Evolutionary conservation across 2,797 vertebrate genomes (phyloP).

Genomic region (Champsocephalus gunnari): DNA sequence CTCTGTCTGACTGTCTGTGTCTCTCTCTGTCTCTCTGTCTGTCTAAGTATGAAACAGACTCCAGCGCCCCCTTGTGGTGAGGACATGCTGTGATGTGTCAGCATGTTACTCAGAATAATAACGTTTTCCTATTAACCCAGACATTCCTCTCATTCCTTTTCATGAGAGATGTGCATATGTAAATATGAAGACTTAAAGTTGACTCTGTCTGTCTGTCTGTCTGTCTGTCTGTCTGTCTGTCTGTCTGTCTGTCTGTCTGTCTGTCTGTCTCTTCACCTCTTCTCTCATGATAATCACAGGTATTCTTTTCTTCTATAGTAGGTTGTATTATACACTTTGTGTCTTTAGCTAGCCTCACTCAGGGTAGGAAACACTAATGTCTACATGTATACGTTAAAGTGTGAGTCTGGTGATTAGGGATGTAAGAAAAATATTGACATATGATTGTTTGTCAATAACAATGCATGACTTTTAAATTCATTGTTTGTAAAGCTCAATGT

Average conservation of each 20-base stretch:
- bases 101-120: slow-evolving; percentile 7
- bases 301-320: slow-evolving; percentile 7
- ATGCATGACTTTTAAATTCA: too few relatives aligned
- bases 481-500: too few relatives aligned
- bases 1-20: not conserved
- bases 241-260: slow-evolving; percentile 33
- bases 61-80: slow-evolving; percentile 9
- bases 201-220: slow-evolving; percentile 20
- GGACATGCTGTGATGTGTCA: not conserved
- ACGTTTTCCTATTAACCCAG: slow-evolving; percentile 1
- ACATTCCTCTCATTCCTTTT: not conserved
- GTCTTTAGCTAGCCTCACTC: slow-evolving; percentile 15
- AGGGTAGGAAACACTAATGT: slow-evolving; percentile 47
- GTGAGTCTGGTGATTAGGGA: not conserved
- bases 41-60: not conserved
- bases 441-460: too few relatives aligned
- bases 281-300: slow-evolving; percentile 22
- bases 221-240: slow-evolving; percentile 29
- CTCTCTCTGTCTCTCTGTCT: not conserved
- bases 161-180: slow-evolving; percentile 31
- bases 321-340: slow-evolving; percentile 14
- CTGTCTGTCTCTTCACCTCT: slow-evolving; percentile 31
- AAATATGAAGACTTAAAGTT: slow-evolving; percentile 29
- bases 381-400: not conserved
- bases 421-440: too few relatives aligned